A percentile compares a stretch with the other conserved stretches of the same genome.
Conservation (phyloP, 2,113 vertebrate genomes). For the Euleptes europaea region DNA sequence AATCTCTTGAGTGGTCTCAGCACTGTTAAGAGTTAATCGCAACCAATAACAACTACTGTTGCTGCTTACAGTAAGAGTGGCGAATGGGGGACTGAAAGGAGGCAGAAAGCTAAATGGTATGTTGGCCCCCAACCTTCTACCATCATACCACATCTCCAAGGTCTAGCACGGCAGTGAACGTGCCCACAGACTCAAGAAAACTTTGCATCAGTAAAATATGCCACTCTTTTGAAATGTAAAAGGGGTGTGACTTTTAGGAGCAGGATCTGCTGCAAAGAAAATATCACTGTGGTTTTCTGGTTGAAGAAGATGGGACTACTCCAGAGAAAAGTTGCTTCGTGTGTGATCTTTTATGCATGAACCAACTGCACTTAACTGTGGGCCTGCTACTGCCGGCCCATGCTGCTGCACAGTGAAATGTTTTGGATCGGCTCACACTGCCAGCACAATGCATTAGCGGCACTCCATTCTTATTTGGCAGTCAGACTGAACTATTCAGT, state of each 20-base stretch:
- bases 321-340: not conserved
- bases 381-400: too few relatives aligned
- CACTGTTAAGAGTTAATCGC: not conserved
- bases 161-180: not conserved
- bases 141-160: not conserved
- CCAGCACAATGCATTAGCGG: not conserved
- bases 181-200: not conserved
- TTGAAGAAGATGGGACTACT: not conserved
- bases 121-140: too few relatives aligned
- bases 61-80: not conserved
- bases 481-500: not conserved
- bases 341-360: not conserved
- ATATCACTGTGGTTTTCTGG: not conserved
- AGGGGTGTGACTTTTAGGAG: not conserved
- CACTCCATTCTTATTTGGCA: not conserved
- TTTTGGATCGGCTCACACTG: too few relatives aligned
- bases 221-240: not conserved
- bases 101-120: not conserved
- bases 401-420: not conserved
- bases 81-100: not conserved
- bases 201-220: not conserved
- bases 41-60: too few relatives aligned
- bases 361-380: not conserved
- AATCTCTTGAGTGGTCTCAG: not conserved
- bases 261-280: not conserved